Evolutionary conservation across 2,797 vertebrate genomes (phyloP), one percentile per base, ranked within the genome.

Genomic region (Naso thynnoides): DNA sequence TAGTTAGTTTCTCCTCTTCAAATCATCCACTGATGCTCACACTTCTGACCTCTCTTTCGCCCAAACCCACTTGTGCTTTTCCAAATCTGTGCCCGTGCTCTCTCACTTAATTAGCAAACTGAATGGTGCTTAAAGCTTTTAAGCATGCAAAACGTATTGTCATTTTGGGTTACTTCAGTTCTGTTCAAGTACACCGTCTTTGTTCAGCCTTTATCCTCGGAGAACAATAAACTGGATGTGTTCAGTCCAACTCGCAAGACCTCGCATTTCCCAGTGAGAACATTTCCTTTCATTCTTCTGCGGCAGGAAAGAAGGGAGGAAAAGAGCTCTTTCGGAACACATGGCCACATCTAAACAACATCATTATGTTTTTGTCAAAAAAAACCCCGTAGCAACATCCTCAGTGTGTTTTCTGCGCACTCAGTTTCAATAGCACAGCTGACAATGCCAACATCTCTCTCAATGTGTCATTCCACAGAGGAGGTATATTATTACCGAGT

Each of bases 201-300:
- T 58, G 58, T 61, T 58, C 48, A 59, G 26, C n/a, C 63, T 47
- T 73, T 75, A 39, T 49, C 33, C 23, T 75, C 82, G 29, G 76
- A 76, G 53, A 49, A 78, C 60, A 83, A 59, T 64, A 27, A 79
- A 8, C 62, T 78, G 60, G 33, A 73, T 56, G 18, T 71, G 56
- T 60, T 70, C 58, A 18, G 64, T 65, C 33, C 29, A 59, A 73
- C 63, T 31, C 38, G 66, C 52, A 75, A 61, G 68, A 58, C 81
- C 53, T 41, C 65, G 55, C 19, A 4, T 61, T 85, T 86, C 79
- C 83, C 78, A 85, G 62, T 87, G 87, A 91, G 68, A 87, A 81
- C 86, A 89, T 89, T 91, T 92, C 88, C 91, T 92, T 91, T 89
- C 82, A 91, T 92, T 92, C 88, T 92, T 89, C 76, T 86, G 55